Percentiles rank a stretch among this genome's conserved stretches.
Conservation (phyloP, 2,888 invertebrate species). For the Fragum whitleyi region DNA sequence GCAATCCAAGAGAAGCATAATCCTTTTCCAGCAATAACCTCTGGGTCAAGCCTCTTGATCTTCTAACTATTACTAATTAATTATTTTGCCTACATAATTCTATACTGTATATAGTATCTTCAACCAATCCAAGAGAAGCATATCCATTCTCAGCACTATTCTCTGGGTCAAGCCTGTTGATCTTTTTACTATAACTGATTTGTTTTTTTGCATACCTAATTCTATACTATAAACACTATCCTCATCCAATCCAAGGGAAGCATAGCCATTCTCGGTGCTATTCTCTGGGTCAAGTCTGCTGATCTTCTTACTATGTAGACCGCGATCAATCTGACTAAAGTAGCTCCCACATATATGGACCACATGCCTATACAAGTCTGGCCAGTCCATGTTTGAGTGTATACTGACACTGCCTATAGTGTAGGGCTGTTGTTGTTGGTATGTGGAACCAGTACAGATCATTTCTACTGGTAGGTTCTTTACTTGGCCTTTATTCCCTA, state of each 20-base stretch:
- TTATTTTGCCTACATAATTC: constrained; percentile 75
- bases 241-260: constrained; percentile 76
- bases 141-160: constrained; percentile 49
- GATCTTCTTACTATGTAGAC: constrained; percentile 79
- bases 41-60: too few species aligned
- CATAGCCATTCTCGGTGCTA: constrained; percentile 47
- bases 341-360: constrained; percentile 71
- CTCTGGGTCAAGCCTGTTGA: constrained; percentile 76
- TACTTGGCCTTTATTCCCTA: constrained; percentile 32
- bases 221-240: constrained; percentile 74
- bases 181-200: constrained; percentile 79
- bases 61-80: too few species aligned
- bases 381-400: constrained; percentile 71
- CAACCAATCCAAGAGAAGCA: constrained; percentile 76
- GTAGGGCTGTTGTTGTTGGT: constrained; percentile 59
- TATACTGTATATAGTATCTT: constrained; percentile 73
- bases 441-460: constrained; percentile 51
- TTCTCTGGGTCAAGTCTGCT: constrained; percentile 74
- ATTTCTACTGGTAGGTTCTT: constrained; percentile 57
- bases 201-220: too few species aligned
- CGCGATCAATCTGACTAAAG: constrained; percentile 76
- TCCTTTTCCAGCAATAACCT: constrained; percentile 53
- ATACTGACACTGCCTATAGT: constrained; percentile 73
- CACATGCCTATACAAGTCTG: constrained; percentile 74
- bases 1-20: constrained; percentile 77